These are phyloP conservation scores for Danaus plexippus DNA, from an alignment of 1,140 invertebrate species.

Conservation along the genomic window DNA sequence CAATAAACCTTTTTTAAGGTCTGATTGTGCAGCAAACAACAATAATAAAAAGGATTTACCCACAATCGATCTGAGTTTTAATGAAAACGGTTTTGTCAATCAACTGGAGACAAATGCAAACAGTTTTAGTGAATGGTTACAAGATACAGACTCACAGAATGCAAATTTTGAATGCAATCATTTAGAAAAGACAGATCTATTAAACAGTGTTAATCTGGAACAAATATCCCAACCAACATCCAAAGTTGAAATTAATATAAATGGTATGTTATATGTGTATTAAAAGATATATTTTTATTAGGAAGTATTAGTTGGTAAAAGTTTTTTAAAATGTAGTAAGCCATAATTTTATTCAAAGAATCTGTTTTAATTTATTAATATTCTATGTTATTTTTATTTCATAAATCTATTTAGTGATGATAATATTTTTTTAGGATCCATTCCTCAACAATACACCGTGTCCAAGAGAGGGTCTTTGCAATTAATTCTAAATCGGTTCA, in stretches of 20 bases:
- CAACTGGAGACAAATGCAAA: background rate
- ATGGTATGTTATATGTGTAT: background rate
- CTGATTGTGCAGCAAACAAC: background rate
- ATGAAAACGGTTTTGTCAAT: background rate
- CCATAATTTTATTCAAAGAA: too few relatives aligned
- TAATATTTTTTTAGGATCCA: conserved; percentile 17
- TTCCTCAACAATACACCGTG: conserved; percentile 31
- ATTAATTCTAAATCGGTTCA: conserved; percentile 42
- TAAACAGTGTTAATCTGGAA: background rate
- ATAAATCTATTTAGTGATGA: conserved; percentile 2
- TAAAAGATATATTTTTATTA: too few relatives aligned
- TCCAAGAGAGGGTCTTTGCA: conserved; percentile 38
- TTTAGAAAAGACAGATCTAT: too few relatives aligned
- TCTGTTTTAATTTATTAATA: too few relatives aligned
- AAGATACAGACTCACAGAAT: background rate
- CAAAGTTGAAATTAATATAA: background rate
- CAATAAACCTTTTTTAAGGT: background rate
- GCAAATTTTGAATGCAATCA: background rate
- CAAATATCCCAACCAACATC: background rate
- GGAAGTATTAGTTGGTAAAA: too few relatives aligned
- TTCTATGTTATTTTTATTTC: background rate
- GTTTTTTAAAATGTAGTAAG: too few relatives aligned
- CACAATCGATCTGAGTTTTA: background rate
- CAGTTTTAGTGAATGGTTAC: conserved; percentile 7
- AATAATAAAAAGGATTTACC: background rate